Conservation (phyloP, 2,797 vertebrate species). For the Tympanoctomys barrerae region DNA sequence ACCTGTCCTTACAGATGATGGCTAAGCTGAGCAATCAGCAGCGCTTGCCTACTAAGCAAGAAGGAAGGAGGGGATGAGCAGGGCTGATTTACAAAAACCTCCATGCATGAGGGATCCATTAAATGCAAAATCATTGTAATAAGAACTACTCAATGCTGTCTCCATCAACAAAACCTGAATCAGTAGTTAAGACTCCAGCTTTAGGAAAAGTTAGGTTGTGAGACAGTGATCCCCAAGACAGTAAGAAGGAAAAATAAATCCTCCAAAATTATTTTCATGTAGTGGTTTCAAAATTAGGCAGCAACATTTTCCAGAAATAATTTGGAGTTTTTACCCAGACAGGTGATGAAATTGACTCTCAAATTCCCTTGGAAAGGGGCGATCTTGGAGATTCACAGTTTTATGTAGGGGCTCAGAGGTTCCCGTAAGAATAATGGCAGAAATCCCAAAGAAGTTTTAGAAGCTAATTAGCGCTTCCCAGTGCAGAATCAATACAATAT, state of each 20-base stretch:
- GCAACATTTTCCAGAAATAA: slow-evolving; percentile 15
- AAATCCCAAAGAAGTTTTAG: neutral
- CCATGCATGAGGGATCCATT: slow-evolving; percentile 16
- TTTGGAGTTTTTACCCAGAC: neutral
- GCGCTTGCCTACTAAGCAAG: neutral
- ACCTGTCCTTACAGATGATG: slow-evolving; percentile 2
- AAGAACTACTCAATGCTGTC: slow-evolving; percentile 40
- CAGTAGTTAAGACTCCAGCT: slow-evolving; percentile 53
- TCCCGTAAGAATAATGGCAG: neutral
- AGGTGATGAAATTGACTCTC: neutral
- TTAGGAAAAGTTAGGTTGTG: slow-evolving; percentile 27
- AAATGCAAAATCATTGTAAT: slow-evolving; percentile 69
- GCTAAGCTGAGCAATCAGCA: slow-evolving; percentile 2
- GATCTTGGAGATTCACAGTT: neutral
- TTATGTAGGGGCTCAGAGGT: neutral
- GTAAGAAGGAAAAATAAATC: slow-evolving; percentile 23
- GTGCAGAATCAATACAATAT: neutral
- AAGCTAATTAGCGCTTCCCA: neutral
- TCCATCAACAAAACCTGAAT: slow-evolving; percentile 42
- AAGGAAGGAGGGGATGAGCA: slow-evolving; percentile 23
- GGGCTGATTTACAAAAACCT: slow-evolving; percentile 39
- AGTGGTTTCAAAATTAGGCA: slow-evolving; percentile 47
- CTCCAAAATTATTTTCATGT: slow-evolving; percentile 15
- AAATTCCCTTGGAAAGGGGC: neutral
- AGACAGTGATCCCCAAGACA: slow-evolving; percentile 14